phyloP scores from a whole-genome alignment of 2,113 vertebrate genomes.

The Pseudorectes ferrugineus region DNA sequence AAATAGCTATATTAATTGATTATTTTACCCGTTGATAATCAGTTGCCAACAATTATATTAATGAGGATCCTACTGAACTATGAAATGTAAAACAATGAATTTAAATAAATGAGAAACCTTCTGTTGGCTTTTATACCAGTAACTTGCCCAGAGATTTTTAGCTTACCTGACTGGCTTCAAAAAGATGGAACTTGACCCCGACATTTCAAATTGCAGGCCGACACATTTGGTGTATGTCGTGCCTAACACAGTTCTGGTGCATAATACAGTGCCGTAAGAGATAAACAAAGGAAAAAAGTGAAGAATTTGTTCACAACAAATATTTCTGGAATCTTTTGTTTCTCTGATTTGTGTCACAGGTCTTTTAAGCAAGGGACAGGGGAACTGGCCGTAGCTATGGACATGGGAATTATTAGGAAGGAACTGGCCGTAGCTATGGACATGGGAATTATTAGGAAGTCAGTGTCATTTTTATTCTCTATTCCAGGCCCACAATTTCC shows the following conservation, averaged over 20 bases:
- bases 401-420: not conserved
- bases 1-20: not conserved
- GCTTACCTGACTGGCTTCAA: not conserved
- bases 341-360: not conserved
- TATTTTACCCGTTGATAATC: not conserved
- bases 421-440: not conserved
- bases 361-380: not conserved
- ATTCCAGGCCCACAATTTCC: not conserved
- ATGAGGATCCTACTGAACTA: not conserved
- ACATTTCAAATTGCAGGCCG: not conserved
- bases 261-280: not conserved
- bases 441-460: not conserved
- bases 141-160: not conserved
- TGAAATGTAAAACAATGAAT: not conserved
- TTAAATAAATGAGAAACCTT: not conserved
- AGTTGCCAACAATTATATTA: not conserved
- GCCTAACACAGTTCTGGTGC: not conserved
- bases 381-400: not conserved
- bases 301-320: not conserved
- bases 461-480: not conserved
- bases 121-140: not conserved
- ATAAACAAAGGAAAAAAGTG: not conserved
- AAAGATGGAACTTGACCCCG: not conserved
- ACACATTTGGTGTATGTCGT: not conserved
- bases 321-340: not conserved